These are phyloP conservation scores for Fulmarus glacialis DNA, from an alignment of 2,113 vertebrate genomes.

Conservation along the genomic window DNA sequence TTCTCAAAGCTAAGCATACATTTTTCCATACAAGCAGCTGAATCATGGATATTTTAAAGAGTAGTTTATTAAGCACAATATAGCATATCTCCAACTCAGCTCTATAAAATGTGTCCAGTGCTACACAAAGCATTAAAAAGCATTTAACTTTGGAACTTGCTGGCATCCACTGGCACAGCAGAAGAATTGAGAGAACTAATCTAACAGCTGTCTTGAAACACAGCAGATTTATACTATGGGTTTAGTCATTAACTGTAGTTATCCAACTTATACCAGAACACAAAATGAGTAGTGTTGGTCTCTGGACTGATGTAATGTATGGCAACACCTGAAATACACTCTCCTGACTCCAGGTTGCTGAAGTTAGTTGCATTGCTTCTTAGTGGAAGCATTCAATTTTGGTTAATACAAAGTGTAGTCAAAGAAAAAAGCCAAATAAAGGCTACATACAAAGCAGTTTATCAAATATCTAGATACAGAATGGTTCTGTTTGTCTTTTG, in stretches of 20 bases:
- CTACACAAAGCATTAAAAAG: not conserved
- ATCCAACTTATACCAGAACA: not conserved
- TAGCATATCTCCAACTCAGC: not conserved
- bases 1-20: not conserved
- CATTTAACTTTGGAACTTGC: not conserved
- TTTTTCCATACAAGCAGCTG: slow-evolving; percentile 26
- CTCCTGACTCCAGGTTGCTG: not conserved
- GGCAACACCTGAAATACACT: not conserved
- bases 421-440: not conserved
- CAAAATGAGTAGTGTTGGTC: not conserved
- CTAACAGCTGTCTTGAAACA: slow-evolving; percentile 17
- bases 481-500: not conserved
- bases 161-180: slow-evolving; percentile 10
- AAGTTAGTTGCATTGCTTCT: not conserved
- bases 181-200: not conserved
- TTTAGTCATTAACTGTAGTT: not conserved
- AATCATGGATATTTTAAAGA: slow-evolving; percentile 16
- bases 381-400: not conserved
- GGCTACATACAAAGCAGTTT: not conserved
- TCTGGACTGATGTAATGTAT: not conserved
- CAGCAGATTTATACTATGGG: not conserved
- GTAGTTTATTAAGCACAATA: slow-evolving; percentile 28
- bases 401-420: not conserved
- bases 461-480: not conserved
- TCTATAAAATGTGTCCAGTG: not conserved